Percentiles rank a stretch among this genome's conserved stretches.
These are phyloP conservation scores for Euphonia xanthogaster DNA, from an alignment of 2,797 vertebrate species.

Conservation along the genomic window DNA sequence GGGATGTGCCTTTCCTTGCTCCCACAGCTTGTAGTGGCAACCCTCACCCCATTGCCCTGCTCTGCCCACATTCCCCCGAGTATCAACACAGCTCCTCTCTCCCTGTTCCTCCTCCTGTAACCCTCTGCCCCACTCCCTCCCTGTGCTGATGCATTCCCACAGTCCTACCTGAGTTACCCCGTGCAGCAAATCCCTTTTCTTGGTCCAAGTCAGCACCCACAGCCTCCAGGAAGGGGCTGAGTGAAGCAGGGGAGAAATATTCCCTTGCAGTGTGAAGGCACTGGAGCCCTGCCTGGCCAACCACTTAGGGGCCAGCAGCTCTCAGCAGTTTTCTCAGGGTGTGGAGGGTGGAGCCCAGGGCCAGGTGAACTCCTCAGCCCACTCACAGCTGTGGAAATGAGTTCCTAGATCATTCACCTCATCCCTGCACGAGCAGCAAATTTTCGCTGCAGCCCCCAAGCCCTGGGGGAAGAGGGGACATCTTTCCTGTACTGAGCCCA, in stretches of 20 bases:
- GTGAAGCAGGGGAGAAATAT: accelerated
- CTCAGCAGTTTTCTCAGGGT: background rate
- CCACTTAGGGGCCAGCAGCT: background rate
- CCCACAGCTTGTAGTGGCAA: background rate
- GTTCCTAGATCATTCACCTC: accelerated
- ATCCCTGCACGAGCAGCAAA: background rate
- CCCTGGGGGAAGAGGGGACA: accelerated
- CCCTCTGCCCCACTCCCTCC: too few relatives aligned
- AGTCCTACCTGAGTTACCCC: accelerated
- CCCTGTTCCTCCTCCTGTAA: accelerated
- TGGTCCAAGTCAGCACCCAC: accelerated
- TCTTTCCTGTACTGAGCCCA: accelerated
- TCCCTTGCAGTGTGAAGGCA: background rate
- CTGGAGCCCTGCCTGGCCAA: background rate
- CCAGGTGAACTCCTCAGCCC: accelerated
- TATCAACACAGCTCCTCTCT: accelerated
- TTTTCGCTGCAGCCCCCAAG: accelerated
- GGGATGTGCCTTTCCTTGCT: background rate
- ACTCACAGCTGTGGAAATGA: accelerated
- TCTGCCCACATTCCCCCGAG: background rate
- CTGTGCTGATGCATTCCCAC: accelerated
- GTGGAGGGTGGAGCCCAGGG: background rate
- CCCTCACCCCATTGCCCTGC: background rate
- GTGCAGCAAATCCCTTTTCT: accelerated
- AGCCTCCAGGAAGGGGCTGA: accelerated